Evolutionary conservation across 2,113 vertebrate genomes (phyloP), one percentile per base, ranked within the genome.

Genomic region (Piaya cayana): DNA sequence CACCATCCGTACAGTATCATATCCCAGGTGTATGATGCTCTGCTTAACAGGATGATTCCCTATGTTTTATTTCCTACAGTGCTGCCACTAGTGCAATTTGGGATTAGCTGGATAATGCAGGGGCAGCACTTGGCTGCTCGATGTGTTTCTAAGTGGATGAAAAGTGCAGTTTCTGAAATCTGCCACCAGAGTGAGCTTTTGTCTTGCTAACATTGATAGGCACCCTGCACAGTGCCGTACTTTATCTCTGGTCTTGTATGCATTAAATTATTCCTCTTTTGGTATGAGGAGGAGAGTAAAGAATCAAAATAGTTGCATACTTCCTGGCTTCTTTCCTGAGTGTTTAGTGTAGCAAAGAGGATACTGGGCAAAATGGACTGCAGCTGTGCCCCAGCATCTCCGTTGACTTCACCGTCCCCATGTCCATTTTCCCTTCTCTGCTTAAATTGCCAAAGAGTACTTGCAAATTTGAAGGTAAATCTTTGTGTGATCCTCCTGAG

Each of bases 161-260:
- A 84, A 79, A 11, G 1, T 32, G 91, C 84, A 69, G 9, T 50
- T 55, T 34, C 78, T 4, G 16, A 59, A 45, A 15, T 15, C 8
- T 25, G 18, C 95, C 96, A 84, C 86, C 70, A 97, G 96, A 94
- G 96, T 4, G 95, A 20, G 86, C 81, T 17, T 88, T 87, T 50
- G 86, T 7, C 82, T 20, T 12, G 37, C 70, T 67, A 62, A 23
- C 56, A 2, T 15, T 9, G 1, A 4, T 12, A 16, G 25, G 59
- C 42, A 12, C 32, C 0, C 20, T 5, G 8, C 52, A 4, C 7
- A 3, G 6, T 10, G 80, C 42, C 5, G 34, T 4, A 0, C 23
- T 47, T 53, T 7, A 9, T 60, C 55, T 37, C 42, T 18, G 8
- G 10, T 58, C 32, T 52, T 0, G 2, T 6, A 25, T 12, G 36